Conservation (phyloP, 2,888 invertebrate genomes). For the Platerodrilus igneus region DNA sequence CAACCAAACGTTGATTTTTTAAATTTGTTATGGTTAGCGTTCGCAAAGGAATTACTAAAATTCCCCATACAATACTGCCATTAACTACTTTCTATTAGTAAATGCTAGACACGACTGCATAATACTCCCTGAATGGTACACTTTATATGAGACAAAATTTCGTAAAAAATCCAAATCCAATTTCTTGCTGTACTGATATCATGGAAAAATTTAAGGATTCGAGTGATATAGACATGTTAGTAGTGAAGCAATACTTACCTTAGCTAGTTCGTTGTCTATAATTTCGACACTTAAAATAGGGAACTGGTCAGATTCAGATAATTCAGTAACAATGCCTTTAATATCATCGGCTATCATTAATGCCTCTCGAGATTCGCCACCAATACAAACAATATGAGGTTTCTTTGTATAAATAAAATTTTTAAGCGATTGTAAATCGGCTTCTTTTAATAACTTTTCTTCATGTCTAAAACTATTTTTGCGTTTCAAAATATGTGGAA, state of each 20-base stretch:
- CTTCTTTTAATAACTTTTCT: slow-evolving; percentile 60
- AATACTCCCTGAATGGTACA: too few relatives aligned
- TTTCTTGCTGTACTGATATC: background rate
- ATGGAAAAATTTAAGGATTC: slow-evolving; percentile 5
- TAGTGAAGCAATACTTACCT: slow-evolving; percentile 41
- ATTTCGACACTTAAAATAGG: slow-evolving; percentile 85
- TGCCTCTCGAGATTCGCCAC: slow-evolving; percentile 88
- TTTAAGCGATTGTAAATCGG: slow-evolving; percentile 63
- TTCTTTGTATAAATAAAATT: slow-evolving; percentile 86
- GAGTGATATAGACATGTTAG: background rate
- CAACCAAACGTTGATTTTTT: too few relatives aligned
- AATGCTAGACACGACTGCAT: too few relatives aligned
- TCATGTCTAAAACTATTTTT: slow-evolving; percentile 67
- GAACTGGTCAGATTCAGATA: slow-evolving; percentile 81
- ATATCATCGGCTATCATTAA: slow-evolving; percentile 75
- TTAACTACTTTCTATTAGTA: too few relatives aligned
- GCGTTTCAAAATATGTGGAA: slow-evolving; percentile 80
- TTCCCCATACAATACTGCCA: too few relatives aligned
- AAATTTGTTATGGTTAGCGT: too few relatives aligned
- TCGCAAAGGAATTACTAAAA: too few relatives aligned
- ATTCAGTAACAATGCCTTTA: slow-evolving; percentile 65
- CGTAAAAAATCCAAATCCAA: slow-evolving; percentile 9
- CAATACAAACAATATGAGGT: slow-evolving; percentile 79
- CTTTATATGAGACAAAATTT: too few relatives aligned
- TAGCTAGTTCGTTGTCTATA: slow-evolving; percentile 89